Base-by-base conservation (phyloP, 2,113 vertebrate genomes). In the Cochlearius cochlearius region DNA sequence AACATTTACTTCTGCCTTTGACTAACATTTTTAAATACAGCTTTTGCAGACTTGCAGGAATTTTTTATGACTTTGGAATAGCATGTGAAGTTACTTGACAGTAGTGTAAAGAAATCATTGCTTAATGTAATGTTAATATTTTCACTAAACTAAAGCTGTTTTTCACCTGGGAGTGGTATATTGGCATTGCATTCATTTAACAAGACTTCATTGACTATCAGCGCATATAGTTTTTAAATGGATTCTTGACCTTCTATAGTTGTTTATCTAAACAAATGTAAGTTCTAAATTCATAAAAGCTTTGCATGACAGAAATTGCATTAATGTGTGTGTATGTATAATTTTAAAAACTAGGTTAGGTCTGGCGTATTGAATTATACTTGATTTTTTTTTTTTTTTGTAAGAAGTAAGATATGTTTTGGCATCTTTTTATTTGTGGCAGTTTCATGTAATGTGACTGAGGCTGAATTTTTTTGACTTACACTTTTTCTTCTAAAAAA, bases 381-480 rank as follows among this genome's bases (percentile, higher is more conserved):
- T 38, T 59, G 12, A 16, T 22, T 1, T 43, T 60, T 38, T 10
- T 59, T 13, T 32, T 68, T 62, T 60, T 47, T n/a, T 8, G 4
- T n/a, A 26, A 29, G 67, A 53, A 66, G 41, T 17, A 49, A 93
- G 49, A 66, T 26, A 15, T 4, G 0, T 36, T 25, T 66, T 5
- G 4, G 11, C 12, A 30, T 36, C 21, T 45, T 45, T 45, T 43
- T 66, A 25, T 8, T 89, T 2, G 0, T 5, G 10, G 3, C 16
- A 43, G 23, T 88, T 94, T 52, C 23, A 34, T 56, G 9, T 52
- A 26, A 25, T 41, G 10, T 60, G 49, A 22, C 16, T 9, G 18
- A 56, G 9, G 9, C n/a, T 52, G 26, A 76, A 27, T 34, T 76
- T 16, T 60, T 80, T 69, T 68, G 38, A 29, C 34, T 86, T 72